Evolutionary conservation across 2,797 vertebrate genomes (phyloP).

Genomic region (Scarus forsteni): DNA sequence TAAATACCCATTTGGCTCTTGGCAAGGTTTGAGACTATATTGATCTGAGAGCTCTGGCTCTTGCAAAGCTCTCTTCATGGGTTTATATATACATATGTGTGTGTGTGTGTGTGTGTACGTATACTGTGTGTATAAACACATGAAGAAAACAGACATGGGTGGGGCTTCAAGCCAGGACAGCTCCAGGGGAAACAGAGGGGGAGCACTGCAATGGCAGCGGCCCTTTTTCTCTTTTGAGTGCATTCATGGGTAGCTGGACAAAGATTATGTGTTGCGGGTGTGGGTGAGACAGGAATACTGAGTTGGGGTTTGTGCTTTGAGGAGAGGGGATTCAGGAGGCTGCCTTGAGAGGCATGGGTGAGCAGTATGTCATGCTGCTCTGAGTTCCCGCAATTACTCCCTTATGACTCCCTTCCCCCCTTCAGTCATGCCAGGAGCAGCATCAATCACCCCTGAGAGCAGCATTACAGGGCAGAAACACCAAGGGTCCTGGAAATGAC

Average conservation of each 20-base stretch:
- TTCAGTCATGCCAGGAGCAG: conserved; percentile 41
- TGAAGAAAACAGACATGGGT: conserved; percentile 37
- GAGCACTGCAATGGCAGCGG: conserved; percentile 39
- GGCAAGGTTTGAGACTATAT: conserved; percentile 35
- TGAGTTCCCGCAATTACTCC: conserved; percentile 53
- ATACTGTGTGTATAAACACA: conserved; percentile 12
- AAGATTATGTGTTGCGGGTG: conserved; percentile 10
- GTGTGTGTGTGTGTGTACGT: conserved; percentile 10
- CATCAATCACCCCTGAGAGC: conserved; percentile 59
- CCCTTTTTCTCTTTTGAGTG: conserved; percentile 15
- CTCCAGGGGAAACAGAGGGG: conserved; percentile 5
- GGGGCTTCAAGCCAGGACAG: conserved; percentile 55
- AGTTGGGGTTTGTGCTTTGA: conserved; percentile 33
- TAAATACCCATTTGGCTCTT: conserved; percentile 28
- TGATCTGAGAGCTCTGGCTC: conserved; percentile 44
- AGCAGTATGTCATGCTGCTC: conserved; percentile 55
- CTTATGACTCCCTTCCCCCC: conserved; percentile 28
- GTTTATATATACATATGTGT: conserved; percentile 2
- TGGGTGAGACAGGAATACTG: conserved; percentile 27
- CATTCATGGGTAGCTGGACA: conserved; percentile 5
- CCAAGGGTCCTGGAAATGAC: conserved; percentile 18
- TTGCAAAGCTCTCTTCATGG: conserved; percentile 6
- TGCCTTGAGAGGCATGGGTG: conserved; percentile 1
- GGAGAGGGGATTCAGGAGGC: conserved; percentile 8
- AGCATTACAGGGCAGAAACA: conserved; percentile 59